These are phyloP conservation scores for Tenthredo distinguenda DNA, from an alignment of 2,888 invertebrate genomes.

Conservation along the genomic window DNA sequence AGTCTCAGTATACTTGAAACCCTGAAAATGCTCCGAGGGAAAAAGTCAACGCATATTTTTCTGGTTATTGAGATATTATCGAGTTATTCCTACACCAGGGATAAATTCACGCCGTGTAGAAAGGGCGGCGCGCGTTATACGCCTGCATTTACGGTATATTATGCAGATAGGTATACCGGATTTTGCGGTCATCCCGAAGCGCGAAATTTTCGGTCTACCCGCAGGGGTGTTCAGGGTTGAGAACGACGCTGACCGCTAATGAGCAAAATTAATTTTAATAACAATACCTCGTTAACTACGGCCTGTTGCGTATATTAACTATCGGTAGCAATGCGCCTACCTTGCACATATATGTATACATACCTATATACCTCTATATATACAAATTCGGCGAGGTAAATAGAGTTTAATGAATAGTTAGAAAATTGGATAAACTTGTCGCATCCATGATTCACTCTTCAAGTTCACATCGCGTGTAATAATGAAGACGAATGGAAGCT, in stretches of 20 bases:
- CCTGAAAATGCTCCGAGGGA: slow-evolving; percentile 53
- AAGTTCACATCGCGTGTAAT: background rate
- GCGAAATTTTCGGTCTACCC: slow-evolving; percentile 18
- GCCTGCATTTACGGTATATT: background rate
- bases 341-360: too few species aligned
- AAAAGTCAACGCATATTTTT: slow-evolving; percentile 59
- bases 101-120: slow-evolving; percentile 19
- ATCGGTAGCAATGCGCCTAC: background rate
- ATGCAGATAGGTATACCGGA: background rate
- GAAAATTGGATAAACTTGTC: background rate
- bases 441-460: background rate
- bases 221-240: background rate
- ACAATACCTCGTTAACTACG: slow-evolving; percentile 26
- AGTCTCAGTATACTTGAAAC: slow-evolving; percentile 52
- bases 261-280: slow-evolving; percentile 41
- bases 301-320: background rate
- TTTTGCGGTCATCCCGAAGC: background rate
- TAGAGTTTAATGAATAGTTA: background rate
- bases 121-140: background rate
- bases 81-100: slow-evolving; percentile 56
- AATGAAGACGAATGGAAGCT: background rate
- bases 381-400: background rate
- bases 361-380: too few species aligned
- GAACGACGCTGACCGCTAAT: slow-evolving; percentile 29
- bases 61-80: slow-evolving; percentile 65